These are phyloP conservation scores for Sialis lutaria DNA, from an alignment of 2,888 invertebrate genomes.

Conservation along the genomic window DNA sequence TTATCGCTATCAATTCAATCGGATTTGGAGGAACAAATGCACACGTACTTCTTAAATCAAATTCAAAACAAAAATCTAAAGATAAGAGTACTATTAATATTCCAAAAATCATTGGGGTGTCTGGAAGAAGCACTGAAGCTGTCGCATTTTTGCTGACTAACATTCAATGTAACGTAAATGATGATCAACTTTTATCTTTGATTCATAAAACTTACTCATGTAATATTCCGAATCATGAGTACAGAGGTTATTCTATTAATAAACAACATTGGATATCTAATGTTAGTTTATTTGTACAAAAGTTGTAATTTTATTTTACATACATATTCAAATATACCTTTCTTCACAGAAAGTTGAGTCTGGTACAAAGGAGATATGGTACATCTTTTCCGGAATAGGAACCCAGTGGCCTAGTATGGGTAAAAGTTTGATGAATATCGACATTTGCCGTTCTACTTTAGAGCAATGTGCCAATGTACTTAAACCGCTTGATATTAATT, in stretches of 20 bases:
- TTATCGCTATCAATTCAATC: slow-evolving; percentile 42
- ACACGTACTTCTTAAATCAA: slow-evolving; percentile 28
- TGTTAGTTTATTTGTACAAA: slow-evolving; percentile 1
- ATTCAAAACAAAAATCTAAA: slow-evolving; percentile 20
- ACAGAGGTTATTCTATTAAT: slow-evolving; percentile 61
- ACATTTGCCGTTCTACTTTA: slow-evolving; percentile 37
- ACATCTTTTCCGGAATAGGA: slow-evolving; percentile 50
- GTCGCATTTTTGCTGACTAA: slow-evolving; percentile 41
- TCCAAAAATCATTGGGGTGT: slow-evolving; percentile 28
- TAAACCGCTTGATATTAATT: slow-evolving; percentile 30
- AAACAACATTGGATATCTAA: slow-evolving; percentile 5
- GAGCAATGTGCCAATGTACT: slow-evolving; percentile 29
- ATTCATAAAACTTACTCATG: slow-evolving; percentile 50
- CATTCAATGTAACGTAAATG: slow-evolving; percentile 35
- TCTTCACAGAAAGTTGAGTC: too few species aligned
- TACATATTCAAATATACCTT: too few species aligned
- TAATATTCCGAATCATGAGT: slow-evolving; percentile 52
- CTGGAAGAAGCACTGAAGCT: slow-evolving; percentile 51
- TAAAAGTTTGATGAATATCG: slow-evolving; percentile 34
- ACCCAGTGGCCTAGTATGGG: slow-evolving; percentile 49
- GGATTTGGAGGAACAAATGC: slow-evolving; percentile 47
- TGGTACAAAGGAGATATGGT: slow-evolving; percentile 28
- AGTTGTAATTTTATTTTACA: too few species aligned
- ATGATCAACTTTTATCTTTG: slow-evolving; percentile 51
- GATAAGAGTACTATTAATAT: slow-evolving; percentile 15